Base-by-base conservation (phyloP, 1,140 invertebrate species). In the Drosophila sp. region DNA sequence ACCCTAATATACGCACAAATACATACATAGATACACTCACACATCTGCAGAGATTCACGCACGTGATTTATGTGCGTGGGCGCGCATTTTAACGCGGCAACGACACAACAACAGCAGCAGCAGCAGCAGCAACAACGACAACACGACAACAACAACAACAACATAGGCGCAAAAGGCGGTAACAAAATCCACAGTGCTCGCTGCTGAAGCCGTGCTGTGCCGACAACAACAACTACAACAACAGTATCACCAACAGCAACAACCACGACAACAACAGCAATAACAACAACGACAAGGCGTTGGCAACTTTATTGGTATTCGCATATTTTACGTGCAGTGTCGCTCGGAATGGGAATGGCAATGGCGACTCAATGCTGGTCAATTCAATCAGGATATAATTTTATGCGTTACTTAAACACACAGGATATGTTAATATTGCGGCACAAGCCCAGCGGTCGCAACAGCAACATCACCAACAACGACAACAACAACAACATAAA, bases 351-450 rank as follows among this genome's bases (percentile, higher is more conserved):
- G 43, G 18, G 16, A 45, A 45, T 32, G 46, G 46, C 57, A 25
- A 41, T 34, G 27, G 61, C 51, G 43, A 34, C 59, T 65, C 65
- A 36, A 43, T 69, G 71, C 56, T 65, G 58, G 61, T 73, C 82
- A 78, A 86, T 86, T 86, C 82, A 86, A 86, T 86, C 82, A 86
- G 82, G 82, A 86, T 86, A 86, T 86, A 86, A 86, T 86, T 87
- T 86, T 86, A 86, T 86, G 82, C 82, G 82, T 86, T 82, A 86
- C 82, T 86, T 86, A 86, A 86, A 86, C 82, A 86, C 78, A 78
- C 82, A 86, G 82, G 82, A 86, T 86, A 86, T 86, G 83, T 89
- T 89, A 89, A 89, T 89, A 83, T 83, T 77, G 83, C 43, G 76
- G 66, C 67, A 40, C 70, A 54, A 48, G 59, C 41, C 64, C 58